phyloP scores from a whole-genome alignment of 2,113 vertebrate species.

The Mus spicilegus region DNA sequence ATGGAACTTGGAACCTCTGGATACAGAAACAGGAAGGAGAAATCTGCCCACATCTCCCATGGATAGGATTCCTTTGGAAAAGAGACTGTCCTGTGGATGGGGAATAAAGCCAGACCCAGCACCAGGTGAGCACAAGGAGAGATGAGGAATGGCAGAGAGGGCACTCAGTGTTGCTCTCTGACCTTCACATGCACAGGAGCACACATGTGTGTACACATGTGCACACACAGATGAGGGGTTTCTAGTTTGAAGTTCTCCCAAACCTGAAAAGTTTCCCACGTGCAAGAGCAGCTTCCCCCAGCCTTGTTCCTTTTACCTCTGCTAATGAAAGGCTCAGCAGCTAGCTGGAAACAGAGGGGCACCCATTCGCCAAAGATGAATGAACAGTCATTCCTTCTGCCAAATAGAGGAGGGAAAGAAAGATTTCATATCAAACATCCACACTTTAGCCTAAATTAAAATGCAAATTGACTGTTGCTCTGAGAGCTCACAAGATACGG shows the following conservation, averaged over 20 bases:
- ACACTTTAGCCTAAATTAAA: background rate
- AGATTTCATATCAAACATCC: background rate
- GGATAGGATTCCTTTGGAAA: background rate
- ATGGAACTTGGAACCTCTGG: background rate
- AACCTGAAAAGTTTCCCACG: background rate
- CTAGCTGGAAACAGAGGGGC: background rate
- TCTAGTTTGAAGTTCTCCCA: background rate
- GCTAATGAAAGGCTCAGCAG: background rate
- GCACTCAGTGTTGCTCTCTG: background rate
- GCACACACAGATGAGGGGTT: background rate
- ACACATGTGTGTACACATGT: accelerated
- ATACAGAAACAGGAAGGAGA: background rate
- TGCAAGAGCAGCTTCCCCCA: background rate
- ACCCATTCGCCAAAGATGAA: background rate
- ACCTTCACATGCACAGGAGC: background rate
- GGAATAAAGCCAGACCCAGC: background rate
- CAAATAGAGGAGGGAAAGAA: background rate
- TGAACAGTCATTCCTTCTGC: background rate
- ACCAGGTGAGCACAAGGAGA: background rate
- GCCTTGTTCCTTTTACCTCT: background rate
- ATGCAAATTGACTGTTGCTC: background rate
- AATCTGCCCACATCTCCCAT: background rate
- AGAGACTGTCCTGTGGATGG: background rate
- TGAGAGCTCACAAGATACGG: background rate
- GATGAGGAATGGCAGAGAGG: background rate